Conservation (phyloP, 2,113 vertebrate genomes). For the Galbula dea region DNA sequence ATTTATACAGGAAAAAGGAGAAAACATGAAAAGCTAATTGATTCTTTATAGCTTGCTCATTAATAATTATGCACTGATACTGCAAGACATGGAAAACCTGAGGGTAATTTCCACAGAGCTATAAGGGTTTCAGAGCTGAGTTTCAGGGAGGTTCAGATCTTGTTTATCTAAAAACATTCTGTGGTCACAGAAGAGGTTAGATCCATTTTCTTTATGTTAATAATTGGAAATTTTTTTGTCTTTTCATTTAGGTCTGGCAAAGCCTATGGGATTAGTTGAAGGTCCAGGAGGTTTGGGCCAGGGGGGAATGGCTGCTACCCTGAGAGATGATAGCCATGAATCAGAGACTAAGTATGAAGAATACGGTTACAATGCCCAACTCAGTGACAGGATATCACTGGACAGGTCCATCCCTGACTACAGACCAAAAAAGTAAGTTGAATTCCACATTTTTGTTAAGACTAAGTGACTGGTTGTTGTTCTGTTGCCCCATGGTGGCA, state of each 20-base stretch:
- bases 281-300: slow-evolving; percentile 96
- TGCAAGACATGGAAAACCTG: neutral
- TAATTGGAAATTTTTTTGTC: neutral
- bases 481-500: neutral
- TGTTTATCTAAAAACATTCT: neutral
- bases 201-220: neutral
- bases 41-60: neutral
- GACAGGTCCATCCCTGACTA: slow-evolving; percentile 97
- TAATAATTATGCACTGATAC: neutral
- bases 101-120: neutral
- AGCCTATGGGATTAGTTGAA: slow-evolving; percentile 96
- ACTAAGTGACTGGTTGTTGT: neutral
- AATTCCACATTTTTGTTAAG: neutral
- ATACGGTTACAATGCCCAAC: slow-evolving; percentile 95
- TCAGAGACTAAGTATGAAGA: slow-evolving; percentile 88
- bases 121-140: neutral
- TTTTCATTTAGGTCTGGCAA: slow-evolving; percentile 84
- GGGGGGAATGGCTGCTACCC: slow-evolving; percentile 89
- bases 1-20: neutral
- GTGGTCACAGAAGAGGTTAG: neutral
- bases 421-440: slow-evolving; percentile 91
- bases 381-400: slow-evolving; percentile 95
- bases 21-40: neutral
- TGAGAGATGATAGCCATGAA: slow-evolving; percentile 88
- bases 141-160: neutral